Evolutionary conservation across 2,113 vertebrate genomes (phyloP), one percentile per base, ranked within the genome.

Genomic region (Noctilio leporinus): DNA sequence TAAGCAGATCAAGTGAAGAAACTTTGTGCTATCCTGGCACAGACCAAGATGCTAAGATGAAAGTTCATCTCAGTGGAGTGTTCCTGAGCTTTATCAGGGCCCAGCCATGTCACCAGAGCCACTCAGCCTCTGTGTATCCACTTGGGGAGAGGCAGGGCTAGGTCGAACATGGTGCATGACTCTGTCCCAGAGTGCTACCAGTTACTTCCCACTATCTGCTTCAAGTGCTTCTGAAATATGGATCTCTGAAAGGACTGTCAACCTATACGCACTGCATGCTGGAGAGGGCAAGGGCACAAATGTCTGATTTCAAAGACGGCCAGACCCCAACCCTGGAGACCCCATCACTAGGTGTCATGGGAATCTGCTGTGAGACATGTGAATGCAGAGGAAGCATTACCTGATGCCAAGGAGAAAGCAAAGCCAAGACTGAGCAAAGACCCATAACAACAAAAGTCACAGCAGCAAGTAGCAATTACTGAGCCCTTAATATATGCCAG

Each of bases 91-190:
- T 67, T 9, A 10, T 51, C 53, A 12, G 20, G 26, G 45, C 38
- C 62, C 76, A 45, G 24, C 7, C 72, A 24, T 8, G 14, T 53
- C 72, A 55, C 38, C 62, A 91, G 64, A 91, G 77, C 59, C 62
- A 45, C 35, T 12, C 24, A 9, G 65, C 19, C 33, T 53, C 62
- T 40, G 33, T 3, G 40, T 2, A 14, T 26, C 69, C 64, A 33
- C 51, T 22, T 76, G 17, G 38, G 40, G 10, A 35, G 43, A 20
- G 24, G 28, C 28, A 2, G 26, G 69, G 40, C 30, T 64, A 19
- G 5, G 5, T 15, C 45, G 55, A 24, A 51, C 10, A 6, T 0
- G 9, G 9, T 2, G 0, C 10, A 20, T 5, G 4, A 24, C 57
- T 70, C 73, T 30, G 1, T 45, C 24, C 38, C 49, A 14, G 35